Evolutionary conservation across 2,888 invertebrate species (phyloP), one percentile per base, ranked within the genome.

Genomic region (Pemphredon lugubris): DNA sequence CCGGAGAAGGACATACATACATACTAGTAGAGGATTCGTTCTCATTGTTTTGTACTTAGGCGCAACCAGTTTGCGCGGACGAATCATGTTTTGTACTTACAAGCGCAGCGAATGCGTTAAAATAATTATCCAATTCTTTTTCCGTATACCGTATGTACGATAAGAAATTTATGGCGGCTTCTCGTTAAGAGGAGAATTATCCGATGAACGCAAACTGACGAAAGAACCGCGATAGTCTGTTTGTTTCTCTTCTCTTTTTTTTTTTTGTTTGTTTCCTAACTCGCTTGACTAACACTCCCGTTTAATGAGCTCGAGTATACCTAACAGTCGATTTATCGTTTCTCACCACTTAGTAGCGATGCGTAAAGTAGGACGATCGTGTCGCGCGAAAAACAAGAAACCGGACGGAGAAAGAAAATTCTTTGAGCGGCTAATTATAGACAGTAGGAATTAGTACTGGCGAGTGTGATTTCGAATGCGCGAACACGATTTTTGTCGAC

Each of bases 111-210:
- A 69, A 66, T 72, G 55, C 45, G 75, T 73, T 73, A 65, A 73
- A 73, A 69, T 73, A 75, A 72, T 73, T 75, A 75, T 66, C 71
- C 63, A 74, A 73, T 77, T 80, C 71, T 76, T 70, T 77, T 65
- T 76, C 74, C 58, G 45, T 72, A 66, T 70, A 59, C 42, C 20
- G 21, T 39, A 45, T 9, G 40, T 9, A 1, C 34, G 18, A n/a
- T 18, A 20, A 16, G 11, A 4, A 42, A 7, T 42, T 11, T 42
- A 2, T 5, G 16, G 42, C 20, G 42, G 16, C 3, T 30, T 2
- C 3, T 13, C 14, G 9, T 30, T 5, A n/a, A n/a, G n/a, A n/a
- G n/a, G n/a, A n/a, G n/a, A n/a, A n/a, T n/a, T n/a, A n/a, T n/a
- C n/a, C n/a, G n/a, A n/a, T n/a, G n/a, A n/a, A n/a, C n/a, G n/a